Evolutionary conservation across 2,797 vertebrate genomes (phyloP), one percentile per base, ranked within the genome.

Genomic region (Chiroxiphia lanceolata): DNA sequence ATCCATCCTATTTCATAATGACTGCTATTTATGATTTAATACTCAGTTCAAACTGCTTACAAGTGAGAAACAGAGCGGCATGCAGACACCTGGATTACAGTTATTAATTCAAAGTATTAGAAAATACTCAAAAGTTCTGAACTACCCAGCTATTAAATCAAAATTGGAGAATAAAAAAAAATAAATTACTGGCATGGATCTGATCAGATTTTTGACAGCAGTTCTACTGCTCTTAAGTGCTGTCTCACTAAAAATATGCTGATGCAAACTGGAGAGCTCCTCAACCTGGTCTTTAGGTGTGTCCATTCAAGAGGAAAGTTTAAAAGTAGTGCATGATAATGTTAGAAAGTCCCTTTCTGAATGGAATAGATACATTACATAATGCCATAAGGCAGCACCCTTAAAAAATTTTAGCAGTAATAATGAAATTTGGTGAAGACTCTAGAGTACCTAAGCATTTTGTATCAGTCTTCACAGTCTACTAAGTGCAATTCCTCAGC

Each of bases 171-270:
- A 42, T 3, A 21, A 25, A 23, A 47, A 42, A 78, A 68, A 75
- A 84, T 53, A 74, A 31, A 6, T 16, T 6, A 70, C 3, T 2
- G 1, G 17, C 18, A 65, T 0, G 0, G 15, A 50, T 67, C 63
- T 87, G 34, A 77, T 18, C 31, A 53, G 59, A 56, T 11, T 77
- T 74, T n/a, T 68, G 61, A 53, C 11, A 84, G 21, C 6, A 75
- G 19, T 63, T 80, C 12, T 18, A 44, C 19, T 63, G 54, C 40
- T 14, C 18, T 0, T 20, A 72, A 51, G 15, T n/a, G 33, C 19
- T 34, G 11, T 34, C 59, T 51, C 70, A 59, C 51, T 72, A 44
- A 72, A 90, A 40, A 19, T 59, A 22, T 5, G 19, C 25, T 40
- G 42, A 84, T 61, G 42, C 5, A 3, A 61, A 45, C 10, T 3